A percentile compares a stretch with the other conserved stretches of the same genome.
phyloP scores from a whole-genome alignment of 2,797 vertebrate species.

The Carapus acus region DNA sequence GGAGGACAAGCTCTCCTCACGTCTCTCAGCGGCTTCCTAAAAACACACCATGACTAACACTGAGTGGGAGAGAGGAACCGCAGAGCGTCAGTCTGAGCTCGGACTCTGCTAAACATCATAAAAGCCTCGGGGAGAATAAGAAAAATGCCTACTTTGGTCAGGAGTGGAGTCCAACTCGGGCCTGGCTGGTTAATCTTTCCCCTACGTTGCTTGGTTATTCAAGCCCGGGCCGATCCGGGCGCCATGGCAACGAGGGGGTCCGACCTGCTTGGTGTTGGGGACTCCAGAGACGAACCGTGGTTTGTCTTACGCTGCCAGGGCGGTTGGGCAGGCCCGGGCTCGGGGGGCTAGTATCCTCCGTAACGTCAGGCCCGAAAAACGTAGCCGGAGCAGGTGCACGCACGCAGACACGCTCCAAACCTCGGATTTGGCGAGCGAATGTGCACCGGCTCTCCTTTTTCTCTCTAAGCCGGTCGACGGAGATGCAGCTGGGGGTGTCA shows the following conservation, averaged over 20 bases:
- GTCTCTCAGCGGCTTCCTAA: neutral
- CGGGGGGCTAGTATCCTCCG: slow-evolving; percentile 14
- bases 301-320: too few species aligned
- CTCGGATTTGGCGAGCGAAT: slow-evolving; percentile 2
- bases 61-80: neutral
- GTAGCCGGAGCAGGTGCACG: slow-evolving; percentile 39
- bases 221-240: slow-evolving; percentile 48
- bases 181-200: slow-evolving; percentile 23
- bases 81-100: neutral
- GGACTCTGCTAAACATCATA: neutral
- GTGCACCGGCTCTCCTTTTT: neutral
- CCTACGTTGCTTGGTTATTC: slow-evolving; percentile 41
- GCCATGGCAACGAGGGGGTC: slow-evolving; percentile 58
- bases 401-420: neutral
- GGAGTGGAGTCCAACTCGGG: slow-evolving; percentile 20
- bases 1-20: neutral
- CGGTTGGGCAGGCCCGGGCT: slow-evolving; percentile 20
- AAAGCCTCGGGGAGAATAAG: neutral
- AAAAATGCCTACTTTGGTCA: slow-evolving; percentile 32
- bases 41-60: slow-evolving; percentile 7
- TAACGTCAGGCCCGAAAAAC: slow-evolving; percentile 33
- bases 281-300: slow-evolving; percentile 22
- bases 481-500: slow-evolving; percentile 8
- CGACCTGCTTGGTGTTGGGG: slow-evolving; percentile 20
- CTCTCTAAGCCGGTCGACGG: neutral